Conservation (phyloP, 2,113 vertebrate genomes). For the Microcebus griseorufus region DNA sequence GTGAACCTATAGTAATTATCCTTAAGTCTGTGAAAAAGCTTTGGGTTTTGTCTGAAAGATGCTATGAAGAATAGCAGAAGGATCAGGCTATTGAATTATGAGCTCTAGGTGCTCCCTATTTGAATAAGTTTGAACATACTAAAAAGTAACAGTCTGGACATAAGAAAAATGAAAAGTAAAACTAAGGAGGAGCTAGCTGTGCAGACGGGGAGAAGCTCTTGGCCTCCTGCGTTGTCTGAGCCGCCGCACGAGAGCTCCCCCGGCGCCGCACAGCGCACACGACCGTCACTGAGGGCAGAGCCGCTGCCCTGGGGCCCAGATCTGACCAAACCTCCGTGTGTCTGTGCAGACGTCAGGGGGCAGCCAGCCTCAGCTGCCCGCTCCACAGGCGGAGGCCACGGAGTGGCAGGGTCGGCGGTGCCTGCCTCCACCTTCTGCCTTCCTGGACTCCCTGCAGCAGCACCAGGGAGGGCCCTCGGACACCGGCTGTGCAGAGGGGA, state of each 20-base stretch:
- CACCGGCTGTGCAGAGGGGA: too few relatives aligned
- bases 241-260: background rate
- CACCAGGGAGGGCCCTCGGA: background rate
- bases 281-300: fast-evolving
- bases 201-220: background rate
- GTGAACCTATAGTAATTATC: background rate
- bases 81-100: background rate
- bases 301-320: background rate
- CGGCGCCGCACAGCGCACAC: fast-evolving
- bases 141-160: background rate
- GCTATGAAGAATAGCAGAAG: background rate
- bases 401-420: fast-evolving
- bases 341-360: background rate
- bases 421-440: background rate
- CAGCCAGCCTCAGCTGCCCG: too few relatives aligned
- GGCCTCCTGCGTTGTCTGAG: background rate
- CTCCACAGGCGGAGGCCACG: fast-evolving
- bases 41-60: background rate
- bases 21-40: background rate
- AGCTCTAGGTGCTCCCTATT: background rate
- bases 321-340: background rate
- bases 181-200: background rate
- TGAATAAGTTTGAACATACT: background rate
- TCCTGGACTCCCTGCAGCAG: background rate
- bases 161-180: background rate